Evolutionary conservation across 2,888 invertebrate species (phyloP).

Genomic region (Eudemis profundana): DNA sequence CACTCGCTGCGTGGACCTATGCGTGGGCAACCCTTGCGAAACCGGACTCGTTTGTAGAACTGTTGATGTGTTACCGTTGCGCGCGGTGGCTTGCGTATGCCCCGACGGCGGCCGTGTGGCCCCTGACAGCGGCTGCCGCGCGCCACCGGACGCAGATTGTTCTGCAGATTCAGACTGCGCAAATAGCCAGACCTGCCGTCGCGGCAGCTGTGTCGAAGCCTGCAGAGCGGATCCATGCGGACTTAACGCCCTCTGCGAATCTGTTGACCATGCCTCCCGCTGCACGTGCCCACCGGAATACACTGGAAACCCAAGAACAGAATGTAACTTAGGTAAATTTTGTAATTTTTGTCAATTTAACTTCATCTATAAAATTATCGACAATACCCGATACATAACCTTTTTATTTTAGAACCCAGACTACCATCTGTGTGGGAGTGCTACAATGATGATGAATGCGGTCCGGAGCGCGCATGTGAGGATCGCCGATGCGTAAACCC

Average conservation of each 20-base stretch:
- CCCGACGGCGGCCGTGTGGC: slow-evolving; percentile 92
- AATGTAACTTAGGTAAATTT: slow-evolving; percentile 88
- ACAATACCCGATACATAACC: neutral
- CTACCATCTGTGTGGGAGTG: slow-evolving; percentile 87
- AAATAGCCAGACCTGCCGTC: slow-evolving; percentile 90
- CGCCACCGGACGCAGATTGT: slow-evolving; percentile 87
- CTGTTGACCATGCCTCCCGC: slow-evolving; percentile 90
- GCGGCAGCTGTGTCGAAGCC: slow-evolving; percentile 91
- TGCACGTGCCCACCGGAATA: slow-evolving; percentile 93
- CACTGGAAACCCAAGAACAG: slow-evolving; percentile 91
- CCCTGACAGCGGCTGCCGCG: slow-evolving; percentile 89
- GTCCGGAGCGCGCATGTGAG: slow-evolving; percentile 89
- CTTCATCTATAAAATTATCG: too few relatives aligned
- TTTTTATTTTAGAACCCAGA: slow-evolving; percentile 69
- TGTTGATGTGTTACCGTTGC: slow-evolving; percentile 90
- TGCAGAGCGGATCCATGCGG: slow-evolving; percentile 92
- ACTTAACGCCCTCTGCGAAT: slow-evolving; percentile 92
- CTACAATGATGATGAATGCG: slow-evolving; percentile 91
- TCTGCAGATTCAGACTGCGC: slow-evolving; percentile 90
- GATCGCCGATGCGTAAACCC: slow-evolving; percentile 93
- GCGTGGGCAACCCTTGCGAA: slow-evolving; percentile 90
- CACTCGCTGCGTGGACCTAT: slow-evolving; percentile 91
- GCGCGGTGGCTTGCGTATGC: slow-evolving; percentile 95
- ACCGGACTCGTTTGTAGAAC: slow-evolving; percentile 92
- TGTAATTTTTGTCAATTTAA: neutral